Evolutionary conservation across 2,888 invertebrate genomes (phyloP).

Genomic region (Xylophagus ater): DNA sequence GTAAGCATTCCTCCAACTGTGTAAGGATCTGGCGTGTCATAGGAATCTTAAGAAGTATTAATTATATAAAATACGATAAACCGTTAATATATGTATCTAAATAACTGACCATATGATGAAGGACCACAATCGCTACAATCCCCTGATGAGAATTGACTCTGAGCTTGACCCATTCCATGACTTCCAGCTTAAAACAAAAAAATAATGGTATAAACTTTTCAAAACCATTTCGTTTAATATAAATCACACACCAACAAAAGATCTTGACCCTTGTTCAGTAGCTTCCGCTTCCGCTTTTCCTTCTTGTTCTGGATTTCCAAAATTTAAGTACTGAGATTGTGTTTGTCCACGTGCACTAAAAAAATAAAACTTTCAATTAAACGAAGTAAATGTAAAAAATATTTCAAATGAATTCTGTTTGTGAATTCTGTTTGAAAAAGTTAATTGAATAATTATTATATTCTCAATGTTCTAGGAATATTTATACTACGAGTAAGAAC

Average conservation of each 20-base stretch:
- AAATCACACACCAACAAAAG: slow-evolving; percentile 34
- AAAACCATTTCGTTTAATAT: slow-evolving; percentile 1
- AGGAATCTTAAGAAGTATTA: background rate
- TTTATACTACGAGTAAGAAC: too few relatives aligned
- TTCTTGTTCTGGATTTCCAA: slow-evolving; percentile 48
- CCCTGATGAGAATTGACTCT: slow-evolving; percentile 66
- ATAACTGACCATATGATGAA: slow-evolving; percentile 9
- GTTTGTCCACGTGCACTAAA: slow-evolving; percentile 55
- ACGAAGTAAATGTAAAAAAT: too few relatives aligned
- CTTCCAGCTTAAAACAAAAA: slow-evolving; percentile 51
- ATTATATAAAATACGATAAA: too few relatives aligned
- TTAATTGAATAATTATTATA: too few relatives aligned
- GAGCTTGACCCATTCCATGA: slow-evolving; percentile 80
- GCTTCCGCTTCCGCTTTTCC: slow-evolving; percentile 78
- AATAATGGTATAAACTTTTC: background rate
- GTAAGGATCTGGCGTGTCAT: slow-evolving; percentile 11
- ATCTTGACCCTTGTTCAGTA: slow-evolving; percentile 42
- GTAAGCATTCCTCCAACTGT: slow-evolving; percentile 7
- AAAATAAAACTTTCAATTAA: too few relatives aligned
- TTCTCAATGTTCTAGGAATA: too few relatives aligned
- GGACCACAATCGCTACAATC: slow-evolving; percentile 54
- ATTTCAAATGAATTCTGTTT: too few relatives aligned
- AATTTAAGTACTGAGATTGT: slow-evolving; percentile 71
- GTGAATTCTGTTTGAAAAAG: too few relatives aligned
- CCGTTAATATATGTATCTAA: too few relatives aligned